Percentiles rank a stretch among this genome's conserved stretches.
phyloP scores from a whole-genome alignment of 2,888 invertebrate species.

The Cerastis leucographa region DNA sequence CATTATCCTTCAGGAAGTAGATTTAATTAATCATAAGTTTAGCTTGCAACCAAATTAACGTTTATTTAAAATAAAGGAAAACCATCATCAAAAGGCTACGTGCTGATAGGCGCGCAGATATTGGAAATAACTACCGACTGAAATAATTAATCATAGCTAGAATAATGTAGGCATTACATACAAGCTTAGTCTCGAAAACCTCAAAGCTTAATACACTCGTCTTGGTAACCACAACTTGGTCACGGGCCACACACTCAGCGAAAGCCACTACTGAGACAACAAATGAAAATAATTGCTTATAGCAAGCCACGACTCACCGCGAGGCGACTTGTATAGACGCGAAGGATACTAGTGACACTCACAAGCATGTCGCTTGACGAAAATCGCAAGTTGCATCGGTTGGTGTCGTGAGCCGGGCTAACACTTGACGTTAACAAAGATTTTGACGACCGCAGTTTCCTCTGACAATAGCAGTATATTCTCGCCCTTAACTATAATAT shows the following conservation, averaged over 20 bases:
- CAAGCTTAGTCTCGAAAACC: neutral
- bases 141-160: neutral
- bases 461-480: neutral
- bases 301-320: neutral
- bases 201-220: neutral
- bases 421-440: neutral
- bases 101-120: slow-evolving; percentile 23
- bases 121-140: neutral
- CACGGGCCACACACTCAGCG: neutral
- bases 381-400: neutral
- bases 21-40: slow-evolving; percentile 29
- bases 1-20: slow-evolving; percentile 25
- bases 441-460: neutral
- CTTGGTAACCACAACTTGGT: neutral
- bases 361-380: neutral
- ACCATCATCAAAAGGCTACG: slow-evolving; percentile 30
- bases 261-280: neutral
- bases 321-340: neutral
- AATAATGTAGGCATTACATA: neutral
- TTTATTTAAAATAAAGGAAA: slow-evolving; percentile 45
- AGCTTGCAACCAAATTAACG: slow-evolving; percentile 31
- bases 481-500: neutral
- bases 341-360: neutral
- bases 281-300: neutral
- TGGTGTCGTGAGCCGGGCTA: neutral